phyloP scores from a whole-genome alignment of 1,140 invertebrate species.

The Plectrocnemia conspersa region DNA sequence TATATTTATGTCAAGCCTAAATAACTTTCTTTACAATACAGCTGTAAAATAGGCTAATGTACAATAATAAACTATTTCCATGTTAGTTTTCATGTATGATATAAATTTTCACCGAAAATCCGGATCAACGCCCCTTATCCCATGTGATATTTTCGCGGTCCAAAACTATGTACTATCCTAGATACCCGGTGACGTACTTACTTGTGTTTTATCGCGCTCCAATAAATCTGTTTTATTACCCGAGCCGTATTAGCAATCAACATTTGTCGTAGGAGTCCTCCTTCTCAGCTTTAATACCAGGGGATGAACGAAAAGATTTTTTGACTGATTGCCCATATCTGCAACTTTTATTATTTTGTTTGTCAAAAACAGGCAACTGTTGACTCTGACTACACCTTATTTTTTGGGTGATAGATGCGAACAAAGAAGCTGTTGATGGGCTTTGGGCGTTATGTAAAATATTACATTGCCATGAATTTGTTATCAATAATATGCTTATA shows the following conservation, averaged over 20 bases:
- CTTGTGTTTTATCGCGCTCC: conserved; percentile 24
- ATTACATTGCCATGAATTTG: conserved; percentile 16
- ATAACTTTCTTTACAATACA: background rate
- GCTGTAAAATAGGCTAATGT: background rate
- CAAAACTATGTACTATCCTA: background rate
- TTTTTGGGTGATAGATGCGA: conserved; percentile 19
- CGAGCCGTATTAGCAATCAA: conserved; percentile 1
- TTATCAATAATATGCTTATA: too few species aligned
- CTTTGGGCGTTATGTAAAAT: conserved; percentile 10
- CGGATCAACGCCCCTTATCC: background rate
- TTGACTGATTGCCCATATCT: conserved; percentile 24
- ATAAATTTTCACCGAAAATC: background rate
- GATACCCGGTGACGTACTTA: background rate
- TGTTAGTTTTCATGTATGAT: background rate
- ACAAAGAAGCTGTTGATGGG: conserved; percentile 17
- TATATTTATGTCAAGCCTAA: too few species aligned
- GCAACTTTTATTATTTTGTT: conserved; percentile 26
- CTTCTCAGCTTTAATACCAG: background rate
- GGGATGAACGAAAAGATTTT: conserved; percentile 19
- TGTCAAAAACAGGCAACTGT: conserved; percentile 25
- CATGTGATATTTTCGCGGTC: background rate
- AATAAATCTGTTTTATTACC: conserved; percentile 30
- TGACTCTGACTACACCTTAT: conserved; percentile 23
- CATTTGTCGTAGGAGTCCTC: background rate
- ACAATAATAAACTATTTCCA: conserved; percentile 1